Percentiles rank a stretch among this genome's conserved stretches.
Evolutionary conservation across 2,797 vertebrate genomes (phyloP).

Genomic region (Coracias cyanogaster): DNA sequence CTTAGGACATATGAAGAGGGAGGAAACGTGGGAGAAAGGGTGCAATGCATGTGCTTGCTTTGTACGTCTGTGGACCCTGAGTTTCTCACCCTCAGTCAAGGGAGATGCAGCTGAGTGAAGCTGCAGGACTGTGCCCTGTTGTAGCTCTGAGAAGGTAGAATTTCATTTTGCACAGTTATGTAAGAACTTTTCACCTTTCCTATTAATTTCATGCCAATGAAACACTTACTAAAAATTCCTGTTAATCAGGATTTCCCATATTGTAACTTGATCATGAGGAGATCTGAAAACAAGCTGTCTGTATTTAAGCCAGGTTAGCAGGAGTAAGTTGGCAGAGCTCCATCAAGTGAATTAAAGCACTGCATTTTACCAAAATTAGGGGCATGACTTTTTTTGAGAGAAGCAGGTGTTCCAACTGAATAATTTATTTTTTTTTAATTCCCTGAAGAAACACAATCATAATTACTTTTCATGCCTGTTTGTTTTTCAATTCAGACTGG

Average conservation of each 20-base stretch:
- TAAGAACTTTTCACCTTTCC: not conserved
- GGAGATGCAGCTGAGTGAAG: not conserved
- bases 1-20: not conserved
- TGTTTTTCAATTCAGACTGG: not conserved
- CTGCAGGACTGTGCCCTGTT: not conserved
- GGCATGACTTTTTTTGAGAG: not conserved
- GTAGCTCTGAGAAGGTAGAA: not conserved
- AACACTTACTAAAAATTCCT: not conserved
- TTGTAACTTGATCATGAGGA: not conserved
- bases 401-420: not conserved
- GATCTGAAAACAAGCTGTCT: not conserved
- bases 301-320: not conserved
- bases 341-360: not conserved
- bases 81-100: not conserved
- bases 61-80: accelerated
- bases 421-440: not conserved
- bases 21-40: not conserved
- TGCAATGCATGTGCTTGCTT: accelerated
- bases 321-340: not conserved
- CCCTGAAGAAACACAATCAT: not conserved
- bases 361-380: not conserved
- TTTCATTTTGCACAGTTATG: not conserved
- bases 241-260: not conserved
- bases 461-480: not conserved
- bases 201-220: not conserved